Evolutionary conservation across 2,113 vertebrate genomes (phyloP).

Genomic region (Azemiops feae): DNA sequence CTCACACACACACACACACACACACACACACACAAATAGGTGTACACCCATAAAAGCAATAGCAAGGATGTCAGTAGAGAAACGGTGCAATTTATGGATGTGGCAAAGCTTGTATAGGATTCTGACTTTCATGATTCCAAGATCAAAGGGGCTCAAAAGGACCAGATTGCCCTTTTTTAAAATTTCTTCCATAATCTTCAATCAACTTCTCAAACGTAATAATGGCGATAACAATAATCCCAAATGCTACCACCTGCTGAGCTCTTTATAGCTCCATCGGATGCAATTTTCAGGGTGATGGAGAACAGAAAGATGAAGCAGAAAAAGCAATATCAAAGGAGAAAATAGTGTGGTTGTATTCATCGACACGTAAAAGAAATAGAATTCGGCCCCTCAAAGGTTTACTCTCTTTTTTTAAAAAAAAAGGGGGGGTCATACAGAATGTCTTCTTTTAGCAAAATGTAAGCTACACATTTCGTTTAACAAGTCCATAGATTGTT

Average conservation of each 20-base stretch:
- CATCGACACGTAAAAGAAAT: not conserved
- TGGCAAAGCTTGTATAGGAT: not conserved
- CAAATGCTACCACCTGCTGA: constrained; percentile 11
- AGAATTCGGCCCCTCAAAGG: not conserved
- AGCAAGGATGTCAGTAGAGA: not conserved
- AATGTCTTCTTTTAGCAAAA: not conserved
- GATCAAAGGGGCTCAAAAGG: not conserved
- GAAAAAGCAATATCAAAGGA: not conserved
- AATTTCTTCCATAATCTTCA: constrained; percentile 18
- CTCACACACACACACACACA: too few species aligned
- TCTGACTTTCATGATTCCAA: not conserved
- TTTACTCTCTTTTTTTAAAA: not conserved
- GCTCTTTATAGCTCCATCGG: not conserved
- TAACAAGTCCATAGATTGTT: not conserved
- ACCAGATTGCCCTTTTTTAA: not conserved
- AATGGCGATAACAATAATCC: not conserved
- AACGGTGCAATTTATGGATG: rapidly evolving
- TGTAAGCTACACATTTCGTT: not conserved
- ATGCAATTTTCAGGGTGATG: not conserved
- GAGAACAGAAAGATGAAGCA: not conserved
- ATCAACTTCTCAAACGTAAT: constrained; percentile 20
- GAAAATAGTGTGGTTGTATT: too few species aligned
- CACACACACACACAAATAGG: not conserved
- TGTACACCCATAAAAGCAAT: not conserved
- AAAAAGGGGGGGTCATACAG: not conserved